A percentile compares a stretch with the other conserved stretches of the same genome.
Conservation (phyloP, 2,888 invertebrate species). For the Yponomeuta evonymella region DNA sequence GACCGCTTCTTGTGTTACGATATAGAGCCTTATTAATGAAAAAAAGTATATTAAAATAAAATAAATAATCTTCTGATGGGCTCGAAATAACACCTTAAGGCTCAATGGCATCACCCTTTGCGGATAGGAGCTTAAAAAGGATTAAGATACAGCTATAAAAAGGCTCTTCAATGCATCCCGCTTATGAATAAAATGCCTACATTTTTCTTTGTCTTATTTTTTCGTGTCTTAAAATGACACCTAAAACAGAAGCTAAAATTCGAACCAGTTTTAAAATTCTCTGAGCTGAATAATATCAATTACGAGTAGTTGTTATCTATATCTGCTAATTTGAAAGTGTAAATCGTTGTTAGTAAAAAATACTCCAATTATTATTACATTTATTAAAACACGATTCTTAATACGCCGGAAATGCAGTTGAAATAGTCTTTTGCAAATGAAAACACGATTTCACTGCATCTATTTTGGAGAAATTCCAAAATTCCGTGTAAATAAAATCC, state of each 20-base stretch:
- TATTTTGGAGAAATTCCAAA: too few relatives aligned
- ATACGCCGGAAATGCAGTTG: too few relatives aligned
- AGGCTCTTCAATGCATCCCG: slow-evolving; percentile 63
- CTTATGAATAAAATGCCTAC: slow-evolving; percentile 28
- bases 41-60: slow-evolving; percentile 32
- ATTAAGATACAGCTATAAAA: slow-evolving; percentile 72
- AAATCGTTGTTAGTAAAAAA: too few relatives aligned
- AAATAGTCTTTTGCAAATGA: too few relatives aligned
- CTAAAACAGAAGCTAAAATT: neutral
- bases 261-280: neutral
- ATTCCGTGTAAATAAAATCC: too few relatives aligned
- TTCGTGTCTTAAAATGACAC: neutral
- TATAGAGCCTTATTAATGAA: slow-evolving; percentile 34
- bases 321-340: too few relatives aligned
- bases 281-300: too few relatives aligned
- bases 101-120: slow-evolving; percentile 58
- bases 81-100: slow-evolving; percentile 65
- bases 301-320: too few relatives aligned
- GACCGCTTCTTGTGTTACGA: slow-evolving; percentile 59
- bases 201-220: neutral
- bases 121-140: slow-evolving; percentile 65
- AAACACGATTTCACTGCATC: too few relatives aligned
- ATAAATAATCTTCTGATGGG: slow-evolving; percentile 53
- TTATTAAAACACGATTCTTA: too few relatives aligned
- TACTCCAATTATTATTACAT: too few relatives aligned